Evolutionary conservation across 2,797 vertebrate species (phyloP).

Genomic region (Malacoctenus gilli): DNA sequence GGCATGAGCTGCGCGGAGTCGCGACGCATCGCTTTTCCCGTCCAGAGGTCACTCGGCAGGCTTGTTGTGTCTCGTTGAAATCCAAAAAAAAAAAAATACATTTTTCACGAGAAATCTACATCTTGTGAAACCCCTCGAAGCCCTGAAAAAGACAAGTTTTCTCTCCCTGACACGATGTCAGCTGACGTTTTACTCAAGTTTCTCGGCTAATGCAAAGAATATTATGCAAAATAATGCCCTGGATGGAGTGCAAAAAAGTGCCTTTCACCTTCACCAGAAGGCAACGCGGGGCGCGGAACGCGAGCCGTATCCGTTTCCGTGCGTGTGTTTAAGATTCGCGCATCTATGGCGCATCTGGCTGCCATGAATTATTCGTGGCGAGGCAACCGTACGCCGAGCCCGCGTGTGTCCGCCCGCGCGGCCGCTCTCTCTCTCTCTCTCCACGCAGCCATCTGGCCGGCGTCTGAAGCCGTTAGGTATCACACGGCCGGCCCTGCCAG

Average conservation of each 20-base stretch:
- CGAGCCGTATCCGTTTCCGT: conserved; percentile 28
- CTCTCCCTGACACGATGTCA: not conserved
- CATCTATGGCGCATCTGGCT: conserved; percentile 68
- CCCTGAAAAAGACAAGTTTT: not conserved
- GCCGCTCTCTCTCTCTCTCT: conserved; percentile 38
- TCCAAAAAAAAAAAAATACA: not conserved
- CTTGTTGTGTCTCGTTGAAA: not conserved
- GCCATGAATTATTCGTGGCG: conserved; percentile 76
- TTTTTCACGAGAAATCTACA: not conserved
- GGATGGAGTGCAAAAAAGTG: conserved; percentile 14
- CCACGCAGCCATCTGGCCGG: conserved; percentile 72
- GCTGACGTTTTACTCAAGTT: not conserved
- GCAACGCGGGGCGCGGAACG: conserved; percentile 1
- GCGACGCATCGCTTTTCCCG: not conserved
- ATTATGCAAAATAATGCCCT: not conserved
- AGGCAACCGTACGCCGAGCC: conserved; percentile 58
- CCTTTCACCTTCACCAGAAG: conserved; percentile 18
- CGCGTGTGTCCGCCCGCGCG: too few relatives aligned
- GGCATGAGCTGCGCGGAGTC: not conserved
- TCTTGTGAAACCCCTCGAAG: not conserved
- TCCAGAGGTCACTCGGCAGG: not conserved
- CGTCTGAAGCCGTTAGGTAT: conserved; percentile 73
- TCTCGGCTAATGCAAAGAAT: conserved; percentile 5
- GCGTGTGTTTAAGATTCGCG: conserved; percentile 42
- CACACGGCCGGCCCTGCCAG: conserved; percentile 68